Conservation (phyloP, 2,797 vertebrate genomes). For the Hylomyscus alleni region DNA sequence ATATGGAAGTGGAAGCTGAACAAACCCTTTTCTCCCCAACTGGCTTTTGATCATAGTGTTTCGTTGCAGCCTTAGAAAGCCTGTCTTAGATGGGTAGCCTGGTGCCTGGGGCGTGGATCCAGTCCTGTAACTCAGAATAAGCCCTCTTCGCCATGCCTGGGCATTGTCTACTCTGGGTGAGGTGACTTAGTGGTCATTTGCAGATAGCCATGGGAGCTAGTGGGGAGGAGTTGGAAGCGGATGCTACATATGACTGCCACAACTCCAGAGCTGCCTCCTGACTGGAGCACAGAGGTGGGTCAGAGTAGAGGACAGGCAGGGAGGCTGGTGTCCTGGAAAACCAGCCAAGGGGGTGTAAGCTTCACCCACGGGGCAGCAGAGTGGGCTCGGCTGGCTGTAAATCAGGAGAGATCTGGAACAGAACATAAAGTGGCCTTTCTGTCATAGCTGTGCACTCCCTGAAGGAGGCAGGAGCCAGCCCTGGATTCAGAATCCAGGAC, state of each 20-base stretch:
- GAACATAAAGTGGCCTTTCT: not conserved
- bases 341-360: not conserved
- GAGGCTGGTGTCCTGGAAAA: not conserved
- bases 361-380: not conserved
- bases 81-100: not conserved
- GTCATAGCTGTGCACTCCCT: not conserved
- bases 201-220: not conserved
- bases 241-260: no score
- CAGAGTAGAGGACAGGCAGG: not conserved
- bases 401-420: not conserved
- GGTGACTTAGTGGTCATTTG: not conserved
- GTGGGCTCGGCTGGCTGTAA: not conserved
- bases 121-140: not conserved
- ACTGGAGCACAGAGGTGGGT: not conserved
- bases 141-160: no score
- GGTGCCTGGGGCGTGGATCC: not conserved
- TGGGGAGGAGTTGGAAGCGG: not conserved
- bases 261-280: not conserved
- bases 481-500: not conserved
- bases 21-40: not conserved
- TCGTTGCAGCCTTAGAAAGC: not conserved
- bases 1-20: not conserved
- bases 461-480: not conserved
- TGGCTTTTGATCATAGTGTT: not conserved
- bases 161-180: not conserved